Conservation (phyloP, 2,888 invertebrate species). For the Stomorhina lunata region DNA sequence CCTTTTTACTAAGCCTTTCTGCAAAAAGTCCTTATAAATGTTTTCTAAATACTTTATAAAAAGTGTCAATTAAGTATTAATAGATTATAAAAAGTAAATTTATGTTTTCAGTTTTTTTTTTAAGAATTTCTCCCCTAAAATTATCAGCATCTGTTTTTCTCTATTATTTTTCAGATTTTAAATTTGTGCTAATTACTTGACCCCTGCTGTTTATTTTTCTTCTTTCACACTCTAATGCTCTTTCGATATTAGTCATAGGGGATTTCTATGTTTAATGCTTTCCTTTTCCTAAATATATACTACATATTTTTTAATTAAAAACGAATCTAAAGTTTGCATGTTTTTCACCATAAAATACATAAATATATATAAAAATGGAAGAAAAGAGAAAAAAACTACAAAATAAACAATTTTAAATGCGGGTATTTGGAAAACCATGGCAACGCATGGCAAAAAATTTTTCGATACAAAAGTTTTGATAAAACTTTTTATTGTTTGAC, state of each 20-base stretch:
- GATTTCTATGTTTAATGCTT: conserved; percentile 25
- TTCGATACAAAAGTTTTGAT: conserved; percentile 58
- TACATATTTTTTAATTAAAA: conserved; percentile 45
- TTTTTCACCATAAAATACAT: conserved; percentile 38
- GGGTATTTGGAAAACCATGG: conserved; percentile 13
- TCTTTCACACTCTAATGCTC: too few relatives aligned
- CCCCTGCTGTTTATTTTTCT: not conserved
- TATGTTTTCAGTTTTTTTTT: too few relatives aligned
- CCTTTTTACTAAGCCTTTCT: too few relatives aligned
- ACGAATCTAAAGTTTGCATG: conserved; percentile 53
- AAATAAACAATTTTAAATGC: conserved; percentile 22
- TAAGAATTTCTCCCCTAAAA: too few relatives aligned
- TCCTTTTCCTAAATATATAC: not conserved
- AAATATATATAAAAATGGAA: not conserved
- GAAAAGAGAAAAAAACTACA: not conserved
- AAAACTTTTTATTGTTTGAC: conserved; percentile 47
- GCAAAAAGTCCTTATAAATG: too few relatives aligned
- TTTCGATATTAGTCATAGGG: conserved; percentile 33
- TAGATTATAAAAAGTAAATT: too few relatives aligned
- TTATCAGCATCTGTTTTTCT: not conserved
- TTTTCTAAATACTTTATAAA: too few relatives aligned
- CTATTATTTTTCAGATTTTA: not conserved
- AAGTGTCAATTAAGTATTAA: too few relatives aligned
- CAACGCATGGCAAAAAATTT: conserved; percentile 38
- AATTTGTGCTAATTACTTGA: not conserved